Base-by-base conservation (phyloP, 2,888 invertebrate species). In the Timandra comae region DNA sequence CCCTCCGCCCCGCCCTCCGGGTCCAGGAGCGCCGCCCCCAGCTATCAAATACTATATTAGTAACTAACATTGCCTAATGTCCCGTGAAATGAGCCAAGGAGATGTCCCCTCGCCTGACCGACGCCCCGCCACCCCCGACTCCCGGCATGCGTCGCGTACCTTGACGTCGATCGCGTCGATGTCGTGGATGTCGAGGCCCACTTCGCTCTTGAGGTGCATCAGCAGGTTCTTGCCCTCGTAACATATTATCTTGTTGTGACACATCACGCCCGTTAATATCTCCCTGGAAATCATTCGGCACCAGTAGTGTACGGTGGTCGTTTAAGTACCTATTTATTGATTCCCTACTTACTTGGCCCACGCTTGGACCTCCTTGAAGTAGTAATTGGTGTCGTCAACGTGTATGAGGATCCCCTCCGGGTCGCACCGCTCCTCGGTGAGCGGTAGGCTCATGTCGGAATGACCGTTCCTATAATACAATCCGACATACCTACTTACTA, bases 1-100 rank as follows among this genome's bases (percentile, higher is more conserved):
- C 67, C 64, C 4, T 79, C 75, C 0, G 77, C 70, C 27, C 72
- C 62, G 30, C 86, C 86, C 1, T 87, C 86, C 1, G 86, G 79
- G 10, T 79, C 69, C 26, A 87, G 29, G 1, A 87, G 58, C 54
- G 72, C 67, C 8, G 66, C 75, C 1, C 74, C 87, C 16, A 87
- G 71, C 78, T 81, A 47, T 4, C 33, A 26, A n/a, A n/a, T n/a
- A n/a, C n/a, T n/a, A n/a, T n/a, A n/a, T n/a, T n/a, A n/a, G n/a
- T n/a, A n/a, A n/a, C n/a, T n/a, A n/a, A n/a, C n/a, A n/a, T n/a
- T n/a, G n/a, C n/a, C n/a, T n/a, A n/a, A n/a, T n/a, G n/a, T n/a
- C n/a, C n/a, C n/a, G n/a, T n/a, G n/a, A n/a, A n/a, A n/a, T n/a
- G n/a, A n/a, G n/a, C n/a, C n/a, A n/a, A n/a, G n/a, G n/a, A n/a